Conservation (phyloP, 2,888 invertebrate genomes). For the Leptopilina drosophilae region DNA sequence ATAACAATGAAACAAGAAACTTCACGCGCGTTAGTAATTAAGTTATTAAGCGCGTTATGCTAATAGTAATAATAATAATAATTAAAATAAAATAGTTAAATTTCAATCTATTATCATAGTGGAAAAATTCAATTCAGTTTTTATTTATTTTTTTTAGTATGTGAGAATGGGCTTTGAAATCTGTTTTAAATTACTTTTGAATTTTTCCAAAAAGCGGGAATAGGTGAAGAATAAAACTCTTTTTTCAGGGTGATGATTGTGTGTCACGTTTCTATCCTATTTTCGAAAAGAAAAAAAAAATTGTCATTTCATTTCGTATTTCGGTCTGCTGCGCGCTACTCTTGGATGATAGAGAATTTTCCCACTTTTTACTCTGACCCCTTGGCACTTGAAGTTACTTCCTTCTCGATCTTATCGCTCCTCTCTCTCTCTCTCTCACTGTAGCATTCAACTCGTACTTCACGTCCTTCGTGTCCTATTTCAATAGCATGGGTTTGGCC, state of each 20-base stretch:
- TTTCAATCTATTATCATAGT: too few species aligned
- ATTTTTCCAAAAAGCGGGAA: neutral
- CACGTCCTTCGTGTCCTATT: slow-evolving; percentile 38
- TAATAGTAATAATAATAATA: too few species aligned
- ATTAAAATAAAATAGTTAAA: too few species aligned
- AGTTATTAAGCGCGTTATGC: too few species aligned
- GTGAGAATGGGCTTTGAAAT: too few species aligned
- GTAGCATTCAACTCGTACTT: neutral
- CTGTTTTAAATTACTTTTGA: too few species aligned
- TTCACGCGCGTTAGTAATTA: too few species aligned
- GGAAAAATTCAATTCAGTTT: too few species aligned
- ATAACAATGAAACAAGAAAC: too few species aligned
- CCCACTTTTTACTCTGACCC: slow-evolving; percentile 40
- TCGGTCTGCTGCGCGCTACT: slow-evolving; percentile 50
- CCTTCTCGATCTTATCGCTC: slow-evolving; percentile 30
- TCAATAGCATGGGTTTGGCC: slow-evolving; percentile 44
- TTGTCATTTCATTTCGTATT: slow-evolving; percentile 53
- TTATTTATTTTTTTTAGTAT: too few species aligned
- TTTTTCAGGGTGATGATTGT: neutral
- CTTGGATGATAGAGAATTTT: slow-evolving; percentile 58
- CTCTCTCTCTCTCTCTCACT: neutral
- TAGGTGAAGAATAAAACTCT: neutral
- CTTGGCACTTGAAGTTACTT: slow-evolving; percentile 17
- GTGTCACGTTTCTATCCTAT: slow-evolving; percentile 3
- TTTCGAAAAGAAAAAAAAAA: slow-evolving; percentile 46